Evolutionary conservation across 2,888 invertebrate species (phyloP).

Genomic region (Gasteruption jaculator): DNA sequence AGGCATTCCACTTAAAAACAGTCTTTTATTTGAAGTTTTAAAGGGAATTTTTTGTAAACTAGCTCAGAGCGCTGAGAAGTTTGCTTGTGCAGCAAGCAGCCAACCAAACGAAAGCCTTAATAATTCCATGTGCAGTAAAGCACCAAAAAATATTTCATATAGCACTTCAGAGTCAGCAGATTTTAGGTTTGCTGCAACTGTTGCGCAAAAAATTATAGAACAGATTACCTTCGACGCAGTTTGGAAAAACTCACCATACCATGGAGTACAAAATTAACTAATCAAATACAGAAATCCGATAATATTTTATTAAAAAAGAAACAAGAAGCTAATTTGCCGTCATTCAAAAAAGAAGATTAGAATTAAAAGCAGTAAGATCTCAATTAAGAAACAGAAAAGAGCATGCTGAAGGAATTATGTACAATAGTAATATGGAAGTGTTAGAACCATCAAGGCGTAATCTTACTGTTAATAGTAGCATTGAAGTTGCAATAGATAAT

Average conservation of each 20-base stretch:
- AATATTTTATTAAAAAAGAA: slow-evolving; percentile 3
- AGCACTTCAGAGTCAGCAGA: slow-evolving; percentile 18
- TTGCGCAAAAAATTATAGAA: slow-evolving; percentile 14
- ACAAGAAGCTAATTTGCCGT: slow-evolving; percentile 4
- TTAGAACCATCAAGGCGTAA: slow-evolving; percentile 4
- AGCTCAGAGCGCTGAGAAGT: slow-evolving; percentile 11
- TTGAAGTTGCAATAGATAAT: background rate
- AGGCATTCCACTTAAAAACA: slow-evolving; percentile 10
- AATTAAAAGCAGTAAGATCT: slow-evolving; percentile 9
- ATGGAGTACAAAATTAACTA: slow-evolving; percentile 2
- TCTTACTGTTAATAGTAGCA: background rate
- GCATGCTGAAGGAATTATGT: slow-evolving; percentile 6
- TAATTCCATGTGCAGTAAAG: slow-evolving; percentile 16
- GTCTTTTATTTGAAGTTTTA: slow-evolving; percentile 8
- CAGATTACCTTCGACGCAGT: background rate
- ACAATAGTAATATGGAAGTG: slow-evolving; percentile 10
- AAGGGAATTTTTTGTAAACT: slow-evolving; percentile 13
- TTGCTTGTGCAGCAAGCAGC: slow-evolving; percentile 17
- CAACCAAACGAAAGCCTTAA: slow-evolving; percentile 21
- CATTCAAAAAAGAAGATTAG: slow-evolving; percentile 4
- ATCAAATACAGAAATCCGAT: background rate
- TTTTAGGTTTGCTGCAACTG: slow-evolving; percentile 14
- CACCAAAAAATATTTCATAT: slow-evolving; percentile 14
- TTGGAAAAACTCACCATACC: background rate
- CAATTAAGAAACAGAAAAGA: slow-evolving; percentile 8